These are phyloP conservation scores for Cotesia glomerata DNA, from an alignment of 1,140 invertebrate genomes.

Conservation along the genomic window DNA sequence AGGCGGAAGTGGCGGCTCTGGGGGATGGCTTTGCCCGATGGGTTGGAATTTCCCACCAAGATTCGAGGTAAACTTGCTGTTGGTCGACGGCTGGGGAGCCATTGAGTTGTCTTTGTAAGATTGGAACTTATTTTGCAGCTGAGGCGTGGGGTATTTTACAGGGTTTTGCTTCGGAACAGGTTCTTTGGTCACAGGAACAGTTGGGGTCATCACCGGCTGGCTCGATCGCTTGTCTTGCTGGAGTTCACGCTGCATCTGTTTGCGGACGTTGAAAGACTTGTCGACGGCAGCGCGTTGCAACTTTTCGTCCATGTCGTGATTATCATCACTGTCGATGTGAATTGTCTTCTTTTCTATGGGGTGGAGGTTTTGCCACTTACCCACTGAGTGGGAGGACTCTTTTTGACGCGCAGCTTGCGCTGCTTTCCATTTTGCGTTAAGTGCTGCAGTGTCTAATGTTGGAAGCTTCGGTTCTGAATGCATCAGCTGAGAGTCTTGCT, in stretches of 20 bases:
- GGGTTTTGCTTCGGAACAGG: slow-evolving; percentile 48
- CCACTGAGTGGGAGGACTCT: slow-evolving; percentile 38
- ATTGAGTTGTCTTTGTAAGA: slow-evolving; percentile 49
- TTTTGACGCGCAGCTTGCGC: slow-evolving; percentile 56
- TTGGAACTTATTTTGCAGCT: slow-evolving; percentile 55
- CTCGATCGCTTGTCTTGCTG: slow-evolving; percentile 51
- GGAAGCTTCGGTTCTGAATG: slow-evolving; percentile 58
- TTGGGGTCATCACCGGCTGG: slow-evolving; percentile 53
- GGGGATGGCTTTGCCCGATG: slow-evolving; percentile 54
- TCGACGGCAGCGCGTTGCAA: slow-evolving; percentile 53
- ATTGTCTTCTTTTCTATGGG: slow-evolving; percentile 47
- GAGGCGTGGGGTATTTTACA: slow-evolving; percentile 56
- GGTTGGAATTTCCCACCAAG: slow-evolving; percentile 59
- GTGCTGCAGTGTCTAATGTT: slow-evolving; percentile 52
- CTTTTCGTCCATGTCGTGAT: slow-evolving; percentile 54
- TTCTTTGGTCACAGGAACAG: slow-evolving; percentile 52
- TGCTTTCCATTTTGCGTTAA: slow-evolving; percentile 61
- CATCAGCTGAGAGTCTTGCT: slow-evolving; percentile 57
- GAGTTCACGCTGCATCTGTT: slow-evolving; percentile 59
- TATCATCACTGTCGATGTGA: slow-evolving; percentile 47
- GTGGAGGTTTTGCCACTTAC: slow-evolving; percentile 56
- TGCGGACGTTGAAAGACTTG: slow-evolving; percentile 56
- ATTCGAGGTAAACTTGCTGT: slow-evolving; percentile 45
- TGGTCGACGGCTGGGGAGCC: slow-evolving; percentile 38
- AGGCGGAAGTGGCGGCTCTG: slow-evolving; percentile 46